A percentile compares a stretch with the other conserved stretches of the same genome.
phyloP scores from a whole-genome alignment of 2,113 vertebrate genomes.

The human region GRCh38 chr9:17772001-17772500 shows the following conservation, averaged over 20 bases:
- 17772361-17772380: not conserved
- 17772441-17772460: not conserved
- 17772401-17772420: not conserved
- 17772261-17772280: not conserved
- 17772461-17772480: not conserved
- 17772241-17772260: not conserved
- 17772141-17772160: not conserved
- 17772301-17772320: slow-evolving; percentile 19
- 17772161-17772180: not conserved
- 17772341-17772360: not conserved
- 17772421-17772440: too few relatives aligned
- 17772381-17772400: not conserved
- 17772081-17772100: not conserved
- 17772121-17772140: not conserved
- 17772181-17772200: not conserved
- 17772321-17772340: not conserved
- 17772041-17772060: not conserved
- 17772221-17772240: not conserved
- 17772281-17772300: not conserved
- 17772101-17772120: not conserved
- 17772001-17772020: not conserved
- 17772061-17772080: not conserved
- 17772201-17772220: not conserved
- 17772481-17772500: not conserved
- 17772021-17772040: not conserved